phyloP scores from a whole-genome alignment of 2,888 invertebrate species.

The Oligia latruncula region DNA sequence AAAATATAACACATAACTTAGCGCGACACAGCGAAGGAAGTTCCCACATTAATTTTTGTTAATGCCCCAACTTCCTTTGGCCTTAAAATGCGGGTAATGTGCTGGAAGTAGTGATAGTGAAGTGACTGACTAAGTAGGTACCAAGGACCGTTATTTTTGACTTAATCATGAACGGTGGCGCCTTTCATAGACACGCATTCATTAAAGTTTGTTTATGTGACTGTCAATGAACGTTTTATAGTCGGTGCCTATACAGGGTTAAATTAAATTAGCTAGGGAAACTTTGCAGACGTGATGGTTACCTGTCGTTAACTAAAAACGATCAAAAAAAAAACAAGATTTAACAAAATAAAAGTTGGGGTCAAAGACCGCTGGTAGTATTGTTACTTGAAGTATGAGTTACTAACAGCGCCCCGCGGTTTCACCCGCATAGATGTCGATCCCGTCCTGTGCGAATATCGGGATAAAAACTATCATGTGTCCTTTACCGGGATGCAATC shows the following conservation, averaged over 20 bases:
- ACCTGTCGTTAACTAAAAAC: too few species aligned
- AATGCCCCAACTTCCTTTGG: conserved; percentile 50
- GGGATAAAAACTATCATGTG: too few species aligned
- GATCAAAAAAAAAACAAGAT: too few species aligned
- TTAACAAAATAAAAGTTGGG: too few species aligned
- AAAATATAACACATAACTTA: background rate
- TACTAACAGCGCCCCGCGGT: too few species aligned
- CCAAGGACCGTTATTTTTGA: conserved; percentile 46
- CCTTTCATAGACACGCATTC: conserved; percentile 43
- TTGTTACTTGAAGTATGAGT: too few species aligned
- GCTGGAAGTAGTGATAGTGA: conserved; percentile 50
- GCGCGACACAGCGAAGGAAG: conserved; percentile 18
- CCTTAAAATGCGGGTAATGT: conserved; percentile 53
- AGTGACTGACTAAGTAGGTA: conserved; percentile 1
- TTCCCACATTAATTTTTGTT: conserved; percentile 50
- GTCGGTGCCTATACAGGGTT: background rate
- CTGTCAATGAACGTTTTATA: conserved; percentile 18
- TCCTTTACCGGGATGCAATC: too few species aligned
- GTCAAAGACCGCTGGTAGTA: too few species aligned
- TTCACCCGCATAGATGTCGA: too few species aligned
- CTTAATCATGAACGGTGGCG: conserved; percentile 60
- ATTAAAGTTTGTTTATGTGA: conserved; percentile 25
- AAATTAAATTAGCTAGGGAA: too few species aligned
- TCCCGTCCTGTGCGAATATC: too few species aligned
- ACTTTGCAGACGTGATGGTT: too few species aligned